phyloP scores from a whole-genome alignment of 1,140 invertebrate species.

The Drosophila lacertosa region DNA sequence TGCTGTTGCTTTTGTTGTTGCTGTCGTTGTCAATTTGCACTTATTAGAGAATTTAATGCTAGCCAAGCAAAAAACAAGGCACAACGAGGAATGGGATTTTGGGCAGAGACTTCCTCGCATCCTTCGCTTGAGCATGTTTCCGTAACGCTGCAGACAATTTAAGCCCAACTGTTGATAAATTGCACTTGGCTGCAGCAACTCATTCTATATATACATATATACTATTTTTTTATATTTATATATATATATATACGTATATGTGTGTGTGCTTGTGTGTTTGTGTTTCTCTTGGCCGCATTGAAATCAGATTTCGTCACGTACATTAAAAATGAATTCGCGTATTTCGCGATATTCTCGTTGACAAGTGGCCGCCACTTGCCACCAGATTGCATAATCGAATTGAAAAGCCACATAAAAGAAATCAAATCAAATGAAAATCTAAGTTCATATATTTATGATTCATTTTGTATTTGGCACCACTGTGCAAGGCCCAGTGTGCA shows the following conservation, averaged over 20 bases:
- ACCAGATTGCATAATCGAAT: slow-evolving; percentile 63
- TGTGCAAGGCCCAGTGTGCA: background rate
- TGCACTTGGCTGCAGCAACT: slow-evolving; percentile 74
- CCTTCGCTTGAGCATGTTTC: slow-evolving; percentile 64
- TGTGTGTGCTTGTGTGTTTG: slow-evolving; percentile 2
- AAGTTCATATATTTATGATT: background rate
- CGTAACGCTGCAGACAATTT: slow-evolving; percentile 79
- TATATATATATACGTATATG: background rate
- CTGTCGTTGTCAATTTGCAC: slow-evolving; percentile 68
- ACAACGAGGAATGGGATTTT: background rate
- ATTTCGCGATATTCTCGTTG: slow-evolving; percentile 38
- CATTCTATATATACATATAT: slow-evolving; percentile 12
- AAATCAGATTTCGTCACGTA: slow-evolving; percentile 80
- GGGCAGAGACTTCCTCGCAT: slow-evolving; percentile 35
- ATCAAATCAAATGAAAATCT: background rate
- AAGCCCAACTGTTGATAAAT: slow-evolving; percentile 80
- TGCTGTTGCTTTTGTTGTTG: slow-evolving; percentile 16
- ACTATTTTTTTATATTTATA: background rate
- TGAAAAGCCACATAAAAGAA: background rate
- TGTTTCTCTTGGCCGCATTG: slow-evolving; percentile 53
- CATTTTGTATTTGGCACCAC: slow-evolving; percentile 9
- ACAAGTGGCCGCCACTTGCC: slow-evolving; percentile 68
- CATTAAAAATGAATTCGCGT: slow-evolving; percentile 72
- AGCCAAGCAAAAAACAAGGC: background rate
- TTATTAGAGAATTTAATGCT: slow-evolving; percentile 72